phyloP scores from a whole-genome alignment of 2,113 vertebrate species.

The Sylvicapra grimmia region DNA sequence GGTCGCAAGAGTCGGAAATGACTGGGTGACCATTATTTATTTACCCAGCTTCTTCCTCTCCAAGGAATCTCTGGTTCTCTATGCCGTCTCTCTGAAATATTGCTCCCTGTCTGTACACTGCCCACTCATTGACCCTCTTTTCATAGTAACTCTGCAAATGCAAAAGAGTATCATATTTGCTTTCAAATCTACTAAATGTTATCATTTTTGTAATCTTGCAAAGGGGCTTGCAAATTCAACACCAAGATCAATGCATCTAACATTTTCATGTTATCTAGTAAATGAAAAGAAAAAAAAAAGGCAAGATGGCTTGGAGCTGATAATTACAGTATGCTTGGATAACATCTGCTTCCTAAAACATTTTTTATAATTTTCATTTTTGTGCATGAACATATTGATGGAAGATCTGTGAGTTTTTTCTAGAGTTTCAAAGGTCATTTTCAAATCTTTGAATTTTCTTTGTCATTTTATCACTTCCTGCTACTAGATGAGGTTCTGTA shows the following conservation, averaged over 20 bases:
- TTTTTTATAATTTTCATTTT: not conserved
- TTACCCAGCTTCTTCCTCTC: not conserved
- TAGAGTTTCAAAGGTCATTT: slow-evolving; percentile 27
- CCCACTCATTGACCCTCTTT: not conserved
- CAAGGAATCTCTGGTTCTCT: too few relatives aligned
- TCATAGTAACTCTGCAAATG: not conserved
- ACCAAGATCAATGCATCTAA: not conserved
- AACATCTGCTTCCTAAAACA: not conserved
- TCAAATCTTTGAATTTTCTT: not conserved
- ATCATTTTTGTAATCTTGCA: not conserved
- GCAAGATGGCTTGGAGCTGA: not conserved
- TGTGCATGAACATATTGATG: not conserved
- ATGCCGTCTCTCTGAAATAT: not conserved
- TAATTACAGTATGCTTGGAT: not conserved
- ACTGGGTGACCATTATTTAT: not conserved
- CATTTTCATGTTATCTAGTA: not conserved
- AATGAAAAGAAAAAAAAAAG: not conserved
- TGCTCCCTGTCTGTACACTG: not conserved
- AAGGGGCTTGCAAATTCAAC: not conserved
- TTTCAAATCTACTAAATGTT: not conserved
- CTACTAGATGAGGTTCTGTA: not conserved
- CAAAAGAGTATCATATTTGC: not conserved
- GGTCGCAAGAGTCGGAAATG: fast-evolving
- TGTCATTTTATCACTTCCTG: not conserved
- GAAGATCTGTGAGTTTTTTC: not conserved